Percentiles rank a stretch among this genome's conserved stretches.
Conservation (phyloP, 2,888 invertebrate species). For the Cotesia congregata region DNA sequence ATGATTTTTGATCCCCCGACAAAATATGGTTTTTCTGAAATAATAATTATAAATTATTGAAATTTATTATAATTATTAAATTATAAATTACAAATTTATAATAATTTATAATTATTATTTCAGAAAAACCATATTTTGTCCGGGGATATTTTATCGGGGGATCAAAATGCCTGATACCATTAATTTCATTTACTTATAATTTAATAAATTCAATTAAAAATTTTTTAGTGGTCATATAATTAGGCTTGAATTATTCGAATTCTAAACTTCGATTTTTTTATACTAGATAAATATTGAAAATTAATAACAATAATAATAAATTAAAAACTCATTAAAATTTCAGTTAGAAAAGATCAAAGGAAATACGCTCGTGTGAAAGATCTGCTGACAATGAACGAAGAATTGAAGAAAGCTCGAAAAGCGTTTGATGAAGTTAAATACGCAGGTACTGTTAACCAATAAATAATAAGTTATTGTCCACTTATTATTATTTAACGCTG, state of each 20-base stretch:
- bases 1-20: too few relatives aligned
- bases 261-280: too few relatives aligned
- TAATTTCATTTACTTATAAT: too few relatives aligned
- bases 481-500: constrained; percentile 36
- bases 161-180: too few relatives aligned
- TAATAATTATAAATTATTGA: too few relatives aligned
- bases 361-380: constrained; percentile 99
- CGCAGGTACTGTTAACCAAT: constrained; percentile 79
- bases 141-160: too few relatives aligned
- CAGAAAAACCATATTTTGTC: too few relatives aligned
- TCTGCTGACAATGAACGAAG: constrained; percentile 97
- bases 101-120: too few relatives aligned
- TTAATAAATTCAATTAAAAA: not conserved
- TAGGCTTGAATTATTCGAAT: too few relatives aligned
- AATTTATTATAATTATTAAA: too few relatives aligned
- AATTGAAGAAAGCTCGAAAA: constrained; percentile 97
- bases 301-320: not conserved
- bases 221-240: not conserved
- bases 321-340: constrained; percentile 59
- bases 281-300: not conserved
- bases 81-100: too few relatives aligned
- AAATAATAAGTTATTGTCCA: constrained; percentile 46
- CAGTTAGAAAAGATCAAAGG: constrained; percentile 94
- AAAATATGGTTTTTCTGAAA: too few relatives aligned
- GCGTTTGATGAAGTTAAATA: constrained; percentile 99